Percentiles rank a stretch among this genome's conserved stretches.
Conservation (phyloP, 2,113 vertebrate genomes). For the Albula goreensis region DNA sequence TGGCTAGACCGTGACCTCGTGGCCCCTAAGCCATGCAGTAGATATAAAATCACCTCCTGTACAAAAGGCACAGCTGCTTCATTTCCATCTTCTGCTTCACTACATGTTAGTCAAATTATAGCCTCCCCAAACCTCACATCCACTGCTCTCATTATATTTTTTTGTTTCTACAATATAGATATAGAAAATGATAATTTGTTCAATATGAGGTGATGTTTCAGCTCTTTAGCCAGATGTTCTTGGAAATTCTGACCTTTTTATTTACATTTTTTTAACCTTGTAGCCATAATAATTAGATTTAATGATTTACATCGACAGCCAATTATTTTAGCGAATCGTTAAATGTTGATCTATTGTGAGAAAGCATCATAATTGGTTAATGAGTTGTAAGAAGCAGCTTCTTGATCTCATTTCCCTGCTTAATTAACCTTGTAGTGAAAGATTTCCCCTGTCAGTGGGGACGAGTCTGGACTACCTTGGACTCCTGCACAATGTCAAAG, state of each 20-base stretch:
- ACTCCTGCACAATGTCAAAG: constrained; percentile 57
- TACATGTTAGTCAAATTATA: background rate
- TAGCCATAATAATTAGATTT: background rate
- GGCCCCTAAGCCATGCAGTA: background rate
- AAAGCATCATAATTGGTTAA: constrained; percentile 70
- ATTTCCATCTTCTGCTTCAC: background rate
- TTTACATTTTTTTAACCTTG: background rate
- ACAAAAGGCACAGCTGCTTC: background rate
- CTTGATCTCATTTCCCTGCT: constrained; percentile 72
- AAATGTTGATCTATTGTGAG: constrained; percentile 61
- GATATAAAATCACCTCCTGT: background rate
- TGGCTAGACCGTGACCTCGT: background rate
- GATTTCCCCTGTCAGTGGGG: constrained; percentile 63
- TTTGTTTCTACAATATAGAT: background rate
- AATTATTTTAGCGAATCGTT: constrained; percentile 57
- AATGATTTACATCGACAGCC: constrained; percentile 60
- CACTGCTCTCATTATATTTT: background rate
- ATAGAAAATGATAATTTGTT: background rate
- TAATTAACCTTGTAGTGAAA: constrained; percentile 73
- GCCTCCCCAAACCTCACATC: background rate
- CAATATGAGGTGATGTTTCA: background rate
- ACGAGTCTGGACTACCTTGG: constrained; percentile 56
- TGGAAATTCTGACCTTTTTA: constrained; percentile 5
- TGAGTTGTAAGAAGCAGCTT: constrained; percentile 69
- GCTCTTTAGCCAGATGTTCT: background rate